Evolutionary conservation across 53 echinoderm and acorn worm species (phyloP), one percentile per base, ranked within the genome.

Genomic region (Antedon mediterranea): DNA sequence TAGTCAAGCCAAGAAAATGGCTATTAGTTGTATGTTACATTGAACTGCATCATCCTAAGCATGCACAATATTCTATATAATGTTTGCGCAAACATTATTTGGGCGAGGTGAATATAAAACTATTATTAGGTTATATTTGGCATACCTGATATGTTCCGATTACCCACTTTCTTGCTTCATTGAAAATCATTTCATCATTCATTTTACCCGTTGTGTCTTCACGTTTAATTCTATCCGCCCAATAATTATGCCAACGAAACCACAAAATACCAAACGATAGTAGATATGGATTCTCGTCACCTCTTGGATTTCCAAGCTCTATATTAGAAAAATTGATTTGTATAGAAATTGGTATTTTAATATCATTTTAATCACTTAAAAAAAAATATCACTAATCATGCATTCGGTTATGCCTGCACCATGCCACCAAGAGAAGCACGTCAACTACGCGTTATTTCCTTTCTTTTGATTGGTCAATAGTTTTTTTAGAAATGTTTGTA

Each of bases 131-230:
- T 6, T 37, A 37, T 37, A 57, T 18, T 41, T 7, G 9, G 3
- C 80, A 44, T 86, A 93, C 94, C 91, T 94, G 94, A 74, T 94
- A 91, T 0, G 94, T 89, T 23, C 85, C 94, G 31, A 94, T 94
- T 20, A 94, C 94, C 94, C 94, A 94, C 83, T 94, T 94, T 9
- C 94, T 77, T 11, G 94, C 94, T 75, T 91, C 89, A 79, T 91
- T 91, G 83, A 85, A 94, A 78, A 94, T 87, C 29, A 79, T 44
- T 74, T 94, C 94, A 32, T 94, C 94, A 14, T 89, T 76, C 87
- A 84, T 85, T 28, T 73, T 75, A 34, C 0, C 84, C 26, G 74
- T 43, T 9, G 73, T 32, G 32, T 86, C 73, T 26, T 79, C 33
- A 13, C 78, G 71, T 78, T 79, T 82, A 32, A 88, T 84, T 37